These are phyloP conservation scores for Eurytoma adleriae DNA, from an alignment of 2,888 invertebrate genomes.

Conservation along the genomic window DNA sequence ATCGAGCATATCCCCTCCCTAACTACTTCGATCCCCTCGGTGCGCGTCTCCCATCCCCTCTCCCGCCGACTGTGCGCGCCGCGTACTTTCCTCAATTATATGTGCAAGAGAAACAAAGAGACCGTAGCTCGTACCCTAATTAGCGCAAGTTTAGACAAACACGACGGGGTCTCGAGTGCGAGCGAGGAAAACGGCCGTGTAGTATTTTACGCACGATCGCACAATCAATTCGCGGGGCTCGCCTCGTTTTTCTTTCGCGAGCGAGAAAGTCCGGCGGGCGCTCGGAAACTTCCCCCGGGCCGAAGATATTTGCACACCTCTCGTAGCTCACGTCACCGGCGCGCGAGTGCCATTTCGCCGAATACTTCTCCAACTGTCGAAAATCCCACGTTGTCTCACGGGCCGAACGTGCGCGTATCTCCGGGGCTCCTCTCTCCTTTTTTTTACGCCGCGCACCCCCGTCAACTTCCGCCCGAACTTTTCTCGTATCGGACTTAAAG, in stretches of 20 bases:
- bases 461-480: constrained; percentile 55
- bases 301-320: constrained; percentile 51
- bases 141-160: no score
- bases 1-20: background rate
- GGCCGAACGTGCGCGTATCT: constrained; percentile 22
- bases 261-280: background rate
- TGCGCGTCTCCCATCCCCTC: background rate
- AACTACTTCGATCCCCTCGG: constrained; percentile 11
- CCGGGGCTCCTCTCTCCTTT: background rate
- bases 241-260: constrained; percentile 36
- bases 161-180: no score
- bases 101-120: no score
- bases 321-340: constrained; percentile 45
- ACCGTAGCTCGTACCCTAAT: no score
- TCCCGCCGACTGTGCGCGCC: no score
- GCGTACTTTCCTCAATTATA: background rate
- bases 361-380: constrained; percentile 55
- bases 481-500: constrained; percentile 58
- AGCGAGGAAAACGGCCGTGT: no score
- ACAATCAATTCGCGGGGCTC: constrained; percentile 22
- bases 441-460: constrained; percentile 16
- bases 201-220: constrained; percentile 1
- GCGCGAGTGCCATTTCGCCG: constrained; percentile 37
- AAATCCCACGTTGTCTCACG: constrained; percentile 53
- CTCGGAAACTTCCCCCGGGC: background rate